phyloP scores from a whole-genome alignment of 2,797 vertebrate genomes.

The Falco cherrug region DNA sequence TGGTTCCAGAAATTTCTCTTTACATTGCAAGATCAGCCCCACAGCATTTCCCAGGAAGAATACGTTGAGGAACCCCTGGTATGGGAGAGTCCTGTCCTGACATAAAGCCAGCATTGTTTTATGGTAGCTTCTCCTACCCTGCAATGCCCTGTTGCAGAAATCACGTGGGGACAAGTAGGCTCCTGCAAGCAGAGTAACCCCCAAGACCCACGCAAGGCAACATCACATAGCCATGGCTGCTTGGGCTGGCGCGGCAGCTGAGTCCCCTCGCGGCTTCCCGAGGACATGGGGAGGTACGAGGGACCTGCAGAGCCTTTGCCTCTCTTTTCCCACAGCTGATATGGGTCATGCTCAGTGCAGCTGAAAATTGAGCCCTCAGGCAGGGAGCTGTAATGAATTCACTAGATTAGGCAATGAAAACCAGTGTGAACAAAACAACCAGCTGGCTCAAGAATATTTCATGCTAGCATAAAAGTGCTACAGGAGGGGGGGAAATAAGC shows the following conservation, averaged over 20 bases:
- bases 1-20: not conserved
- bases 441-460: conserved; percentile 40
- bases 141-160: not conserved
- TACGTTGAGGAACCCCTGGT: not conserved
- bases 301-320: not conserved
- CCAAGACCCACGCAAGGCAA: not conserved
- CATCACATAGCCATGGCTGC: not conserved
- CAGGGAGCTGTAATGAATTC: conserved; percentile 58
- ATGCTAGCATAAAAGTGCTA: not conserved
- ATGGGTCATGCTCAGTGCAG: conserved; percentile 38
- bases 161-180: accelerated
- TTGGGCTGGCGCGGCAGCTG: accelerated
- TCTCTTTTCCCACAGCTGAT: conserved; percentile 56
- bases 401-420: conserved; percentile 55
- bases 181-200: not conserved
- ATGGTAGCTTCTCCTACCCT: not conserved
- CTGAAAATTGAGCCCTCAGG: conserved; percentile 61
- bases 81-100: not conserved
- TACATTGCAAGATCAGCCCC: not conserved
- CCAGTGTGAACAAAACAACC: conserved; percentile 54
- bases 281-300: not conserved
- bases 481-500: not conserved
- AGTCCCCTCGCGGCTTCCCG: not conserved
- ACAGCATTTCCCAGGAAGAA: not conserved
- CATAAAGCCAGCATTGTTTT: not conserved